A percentile compares a stretch with the other conserved stretches of the same genome.
These are phyloP conservation scores for Hypomecis atomaria DNA, from an alignment of 2,888 invertebrate genomes.

Conservation along the genomic window DNA sequence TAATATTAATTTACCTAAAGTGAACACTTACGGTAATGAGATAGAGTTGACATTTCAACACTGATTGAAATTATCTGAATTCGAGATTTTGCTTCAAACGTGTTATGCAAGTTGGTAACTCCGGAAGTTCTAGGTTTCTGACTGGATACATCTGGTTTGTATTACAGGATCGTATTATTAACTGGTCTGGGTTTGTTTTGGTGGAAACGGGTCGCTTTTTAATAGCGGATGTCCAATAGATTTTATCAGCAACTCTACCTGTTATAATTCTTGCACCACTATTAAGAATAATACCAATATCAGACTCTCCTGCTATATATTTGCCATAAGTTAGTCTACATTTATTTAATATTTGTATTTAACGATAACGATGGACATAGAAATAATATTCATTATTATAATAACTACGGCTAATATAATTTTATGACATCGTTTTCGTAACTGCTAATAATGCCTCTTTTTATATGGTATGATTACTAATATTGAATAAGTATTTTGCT, in stretches of 20 bases:
- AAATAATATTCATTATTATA: too few relatives aligned
- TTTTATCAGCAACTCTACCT: not conserved
- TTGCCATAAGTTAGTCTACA: too few relatives aligned
- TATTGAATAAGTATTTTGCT: too few relatives aligned
- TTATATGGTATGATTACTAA: too few relatives aligned
- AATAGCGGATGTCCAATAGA: constrained; percentile 3
- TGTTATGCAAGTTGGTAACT: constrained; percentile 22
- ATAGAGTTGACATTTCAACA: constrained; percentile 15
- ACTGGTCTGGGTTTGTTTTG: constrained; percentile 2
- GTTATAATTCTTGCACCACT: not conserved
- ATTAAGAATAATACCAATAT: not conserved
- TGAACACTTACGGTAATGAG: constrained; percentile 33
- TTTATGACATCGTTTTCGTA: too few relatives aligned
- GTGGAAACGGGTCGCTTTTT: not conserved
- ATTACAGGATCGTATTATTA: constrained; percentile 4
- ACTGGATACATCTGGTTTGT: constrained; percentile 7
- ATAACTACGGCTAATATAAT: too few relatives aligned
- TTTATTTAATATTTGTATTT: too few relatives aligned
- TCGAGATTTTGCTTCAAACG: constrained; percentile 16
- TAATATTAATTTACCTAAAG: constrained; percentile 52
- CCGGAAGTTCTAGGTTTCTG: constrained; percentile 18
- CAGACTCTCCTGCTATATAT: too few relatives aligned
- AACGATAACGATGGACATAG: too few relatives aligned
- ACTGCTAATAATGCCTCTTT: too few relatives aligned
- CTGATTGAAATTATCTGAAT: constrained; percentile 1